phyloP scores from a whole-genome alignment of 2,797 vertebrate species.

The Sciaenops ocellatus region DNA sequence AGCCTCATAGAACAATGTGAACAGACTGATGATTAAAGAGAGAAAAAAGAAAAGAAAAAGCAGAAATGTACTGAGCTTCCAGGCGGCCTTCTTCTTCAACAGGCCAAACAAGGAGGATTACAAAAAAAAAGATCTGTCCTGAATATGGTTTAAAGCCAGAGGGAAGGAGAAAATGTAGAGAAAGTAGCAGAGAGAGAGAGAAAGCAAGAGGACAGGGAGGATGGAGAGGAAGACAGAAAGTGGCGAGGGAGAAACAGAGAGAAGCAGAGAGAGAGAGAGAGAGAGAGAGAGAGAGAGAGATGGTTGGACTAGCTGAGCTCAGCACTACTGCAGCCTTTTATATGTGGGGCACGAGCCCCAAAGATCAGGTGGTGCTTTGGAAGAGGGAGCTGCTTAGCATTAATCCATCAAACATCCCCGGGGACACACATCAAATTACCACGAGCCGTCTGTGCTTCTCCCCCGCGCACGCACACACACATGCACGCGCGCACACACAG shows the following conservation, averaged over 20 bases:
- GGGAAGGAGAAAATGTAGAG: conserved; percentile 25
- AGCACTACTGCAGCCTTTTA: conserved; percentile 87
- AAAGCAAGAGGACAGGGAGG: conserved; percentile 38
- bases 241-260: conserved; percentile 51
- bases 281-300: conserved; percentile 32
- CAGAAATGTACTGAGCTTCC: conserved; percentile 20
- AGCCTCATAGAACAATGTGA: conserved; percentile 58
- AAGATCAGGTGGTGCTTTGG: conserved; percentile 88
- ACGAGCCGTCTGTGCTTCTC: conserved; percentile 82
- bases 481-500: conserved; percentile 36
- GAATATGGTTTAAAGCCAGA: conserved; percentile 39
- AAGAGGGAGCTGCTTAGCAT: conserved; percentile 87
- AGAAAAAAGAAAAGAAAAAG: conserved; percentile 5
- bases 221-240: conserved; percentile 51
- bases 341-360: conserved; percentile 85
- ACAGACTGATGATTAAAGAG: not conserved
- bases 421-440: conserved; percentile 89
- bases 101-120: conserved; percentile 43
- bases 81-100: conserved; percentile 34
- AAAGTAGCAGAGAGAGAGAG: conserved; percentile 37
- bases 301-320: conserved; percentile 85
- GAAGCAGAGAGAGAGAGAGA: conserved; percentile 21
- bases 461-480: conserved; percentile 21
- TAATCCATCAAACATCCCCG: conserved; percentile 91
- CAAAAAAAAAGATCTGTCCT: conserved; percentile 32